Base-by-base conservation (phyloP, 1,140 invertebrate genomes). In the Zaprionus tsacasi region DNA sequence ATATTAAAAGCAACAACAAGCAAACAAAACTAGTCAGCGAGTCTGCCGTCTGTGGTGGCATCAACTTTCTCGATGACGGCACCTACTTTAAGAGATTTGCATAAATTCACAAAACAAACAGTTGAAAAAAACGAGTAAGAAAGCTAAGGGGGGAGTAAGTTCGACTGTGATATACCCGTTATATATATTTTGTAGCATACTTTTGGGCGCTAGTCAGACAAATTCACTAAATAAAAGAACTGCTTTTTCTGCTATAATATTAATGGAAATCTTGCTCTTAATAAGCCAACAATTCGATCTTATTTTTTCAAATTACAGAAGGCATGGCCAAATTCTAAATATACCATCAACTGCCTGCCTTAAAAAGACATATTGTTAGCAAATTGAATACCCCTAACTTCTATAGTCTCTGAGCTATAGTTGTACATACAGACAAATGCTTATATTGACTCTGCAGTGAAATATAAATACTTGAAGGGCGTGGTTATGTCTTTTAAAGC, bases 11-110 rank as follows among this genome's bases (percentile, higher is more conserved):
- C 58, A 66, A 77, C 52, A 73, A 74, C 30, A 63, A 38, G 48
- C 76, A 78, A 54, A 86, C 68, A 88, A 82, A 88, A 87, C 83
- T 88, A 87, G 79, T 78, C 82, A 45, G 40, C 40, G 13, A 40
- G 38, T 40, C 13, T 40, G 38, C 13, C 27, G 33, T 1, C 7
- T 35, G 6, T 35, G 33, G 33, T 10, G n/a, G n/a, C 40, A 15
- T 45, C 40, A 88, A 87, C 83, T 89, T 89, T 88, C 65, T 70
- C 85, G 83, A 87, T 87, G 83, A 88, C 81, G 73, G 80, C 72
- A 79, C 88, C 88, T 89, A 85, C 85, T 89, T 85, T 81, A 89
- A 89, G 78, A 79, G 85, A 89, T 89, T 89, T 89, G 81, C 85
- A 89, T 89, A 89, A 88, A 88, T 88, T 88, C 61, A 30, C 59